phyloP scores from a whole-genome alignment of 2,797 vertebrate genomes.

The Gymnocypris eckloni region DNA sequence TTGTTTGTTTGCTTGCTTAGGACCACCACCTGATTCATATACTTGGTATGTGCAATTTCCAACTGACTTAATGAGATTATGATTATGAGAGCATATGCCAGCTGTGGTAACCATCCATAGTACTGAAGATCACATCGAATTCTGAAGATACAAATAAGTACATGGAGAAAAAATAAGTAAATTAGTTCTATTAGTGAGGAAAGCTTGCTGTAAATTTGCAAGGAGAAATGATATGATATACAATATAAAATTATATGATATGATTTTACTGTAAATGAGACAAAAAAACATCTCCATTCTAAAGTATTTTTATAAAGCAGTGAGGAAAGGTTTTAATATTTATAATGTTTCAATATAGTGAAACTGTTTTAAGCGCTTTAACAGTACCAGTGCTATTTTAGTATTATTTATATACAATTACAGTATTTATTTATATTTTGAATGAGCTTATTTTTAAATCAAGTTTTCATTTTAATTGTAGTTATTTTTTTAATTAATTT shows the following conservation, averaged over 20 bases:
- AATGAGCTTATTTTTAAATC: background rate
- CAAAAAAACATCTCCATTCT: too few relatives aligned
- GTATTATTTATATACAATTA: background rate
- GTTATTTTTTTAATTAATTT: background rate
- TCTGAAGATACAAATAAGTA: background rate
- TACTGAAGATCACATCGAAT: background rate
- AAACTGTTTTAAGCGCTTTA: background rate
- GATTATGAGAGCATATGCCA: background rate
- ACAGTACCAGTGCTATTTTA: background rate
- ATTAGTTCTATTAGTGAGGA: background rate
- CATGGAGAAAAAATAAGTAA: background rate
- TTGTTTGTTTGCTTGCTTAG: background rate
- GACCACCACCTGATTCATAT: conserved; percentile 22
- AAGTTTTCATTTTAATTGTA: background rate
- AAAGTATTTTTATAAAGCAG: background rate
- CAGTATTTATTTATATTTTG: background rate
- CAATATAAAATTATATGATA: background rate
- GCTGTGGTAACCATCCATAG: background rate
- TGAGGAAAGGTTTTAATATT: background rate
- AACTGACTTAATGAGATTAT: background rate
- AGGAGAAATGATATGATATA: background rate
- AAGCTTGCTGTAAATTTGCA: background rate
- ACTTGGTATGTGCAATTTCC: background rate
- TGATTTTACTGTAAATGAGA: too few relatives aligned
- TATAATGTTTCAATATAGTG: background rate